Percentiles rank a stretch among this genome's conserved stretches.
Conservation (phyloP, 2,113 vertebrate genomes). For the Hoplias malabaricus region DNA sequence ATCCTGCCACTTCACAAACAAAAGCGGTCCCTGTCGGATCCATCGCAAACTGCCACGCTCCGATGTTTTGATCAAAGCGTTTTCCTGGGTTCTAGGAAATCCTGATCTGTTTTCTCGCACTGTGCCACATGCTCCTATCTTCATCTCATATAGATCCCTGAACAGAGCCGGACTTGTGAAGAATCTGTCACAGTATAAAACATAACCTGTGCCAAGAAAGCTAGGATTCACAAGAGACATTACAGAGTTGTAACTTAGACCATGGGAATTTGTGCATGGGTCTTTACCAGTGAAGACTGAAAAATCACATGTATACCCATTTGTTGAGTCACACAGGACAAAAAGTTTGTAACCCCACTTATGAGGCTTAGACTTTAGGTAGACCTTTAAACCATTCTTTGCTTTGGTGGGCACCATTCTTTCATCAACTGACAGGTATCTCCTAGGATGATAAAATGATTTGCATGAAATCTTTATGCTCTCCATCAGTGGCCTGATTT, state of each 20-base stretch:
- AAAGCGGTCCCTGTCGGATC: constrained; percentile 17
- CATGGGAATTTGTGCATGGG: neutral
- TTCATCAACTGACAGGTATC: neutral
- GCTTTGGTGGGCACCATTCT: constrained; percentile 9
- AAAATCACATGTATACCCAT: constrained; percentile 8
- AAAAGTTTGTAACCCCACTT: constrained; percentile 31
- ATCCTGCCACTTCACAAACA: constrained; percentile 34
- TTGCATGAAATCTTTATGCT: neutral
- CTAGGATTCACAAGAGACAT: neutral
- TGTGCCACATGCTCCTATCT: constrained; percentile 19
- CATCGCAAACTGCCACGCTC: constrained; percentile 19
- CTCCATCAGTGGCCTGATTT: neutral
- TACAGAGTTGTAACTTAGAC: constrained; percentile 28
- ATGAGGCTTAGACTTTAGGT: constrained; percentile 1
- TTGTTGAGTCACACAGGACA: constrained; percentile 30
- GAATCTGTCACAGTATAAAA: constrained; percentile 14
- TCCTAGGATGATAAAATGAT: constrained; percentile 3
- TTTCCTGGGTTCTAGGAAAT: neutral
- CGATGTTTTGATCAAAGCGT: neutral
- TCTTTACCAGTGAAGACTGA: constrained; percentile 19
- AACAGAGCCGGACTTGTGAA: constrained; percentile 26
- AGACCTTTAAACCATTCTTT: neutral
- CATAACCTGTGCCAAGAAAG: constrained; percentile 1
- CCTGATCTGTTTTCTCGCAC: constrained; percentile 24
- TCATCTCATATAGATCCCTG: neutral